Conservation (phyloP, 2,797 vertebrate species). For the Taeniopygia guttata region DNA sequence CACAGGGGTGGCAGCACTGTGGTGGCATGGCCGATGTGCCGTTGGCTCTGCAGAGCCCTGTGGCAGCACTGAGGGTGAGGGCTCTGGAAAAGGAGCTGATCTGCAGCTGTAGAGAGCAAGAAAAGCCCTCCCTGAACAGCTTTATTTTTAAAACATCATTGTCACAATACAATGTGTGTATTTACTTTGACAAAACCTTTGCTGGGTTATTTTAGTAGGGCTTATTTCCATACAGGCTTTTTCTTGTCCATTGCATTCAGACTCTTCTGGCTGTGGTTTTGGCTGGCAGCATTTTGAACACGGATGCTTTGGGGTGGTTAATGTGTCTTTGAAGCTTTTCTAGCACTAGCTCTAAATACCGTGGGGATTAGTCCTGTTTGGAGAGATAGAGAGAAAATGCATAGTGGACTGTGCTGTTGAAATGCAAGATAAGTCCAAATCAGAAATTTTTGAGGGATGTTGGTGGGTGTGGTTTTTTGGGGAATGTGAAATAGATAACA, state of each 20-base stretch:
- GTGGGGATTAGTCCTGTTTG: not conserved
- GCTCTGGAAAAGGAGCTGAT: not conserved
- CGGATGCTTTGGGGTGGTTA: not conserved
- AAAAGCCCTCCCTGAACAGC: not conserved
- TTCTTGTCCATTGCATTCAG: not conserved
- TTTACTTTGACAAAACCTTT: slow-evolving; percentile 30
- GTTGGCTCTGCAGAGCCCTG: not conserved
- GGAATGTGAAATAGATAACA: not conserved
- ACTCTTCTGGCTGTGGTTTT: not conserved
- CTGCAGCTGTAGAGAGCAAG: not conserved
- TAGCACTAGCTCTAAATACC: not conserved
- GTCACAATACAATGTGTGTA: not conserved
- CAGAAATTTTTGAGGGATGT: not conserved
- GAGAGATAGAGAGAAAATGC: not conserved
- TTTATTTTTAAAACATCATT: slow-evolving; percentile 25
- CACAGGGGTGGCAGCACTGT: not conserved
- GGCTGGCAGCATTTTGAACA: not conserved
- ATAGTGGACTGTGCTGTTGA: not conserved
- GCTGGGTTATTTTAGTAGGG: not conserved
- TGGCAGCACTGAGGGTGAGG: not conserved
- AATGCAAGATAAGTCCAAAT: not conserved
- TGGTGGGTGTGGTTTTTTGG: not conserved
- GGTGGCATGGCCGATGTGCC: fast-evolving
- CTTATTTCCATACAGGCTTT: slow-evolving; percentile 1
- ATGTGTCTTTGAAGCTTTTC: not conserved